Conservation (phyloP, 2,113 vertebrate species). For the Cyanoderma ruficeps region DNA sequence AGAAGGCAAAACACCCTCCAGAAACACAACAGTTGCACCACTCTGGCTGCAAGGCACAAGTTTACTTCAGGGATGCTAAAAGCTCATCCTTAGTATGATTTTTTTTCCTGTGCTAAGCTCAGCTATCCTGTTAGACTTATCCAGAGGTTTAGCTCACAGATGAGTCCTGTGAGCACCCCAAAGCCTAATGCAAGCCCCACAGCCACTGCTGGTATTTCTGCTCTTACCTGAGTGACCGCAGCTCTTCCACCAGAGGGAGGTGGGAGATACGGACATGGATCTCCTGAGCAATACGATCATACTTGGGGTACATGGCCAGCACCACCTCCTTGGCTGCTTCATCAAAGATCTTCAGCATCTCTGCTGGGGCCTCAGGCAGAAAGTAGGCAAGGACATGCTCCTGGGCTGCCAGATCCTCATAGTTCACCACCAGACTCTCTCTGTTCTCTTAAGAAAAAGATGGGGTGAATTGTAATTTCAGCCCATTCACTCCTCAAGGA, state of each 20-base stretch:
- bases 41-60: not conserved
- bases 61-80: not conserved
- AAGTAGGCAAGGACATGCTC: slow-evolving; percentile 97
- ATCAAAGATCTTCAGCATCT: slow-evolving; percentile 96
- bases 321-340: slow-evolving; percentile 96
- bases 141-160: not conserved
- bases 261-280: slow-evolving; percentile 95
- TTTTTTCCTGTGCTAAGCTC: not conserved
- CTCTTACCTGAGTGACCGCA: slow-evolving; percentile 89
- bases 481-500: not conserved
- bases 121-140: not conserved
- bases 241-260: slow-evolving; percentile 93
- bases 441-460: slow-evolving; percentile 84
- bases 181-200: not conserved
- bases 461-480: not conserved
- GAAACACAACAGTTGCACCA: not conserved
- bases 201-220: not conserved
- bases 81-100: not conserved
- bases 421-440: slow-evolving; percentile 95
- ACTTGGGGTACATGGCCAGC: slow-evolving; percentile 97
- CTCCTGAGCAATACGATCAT: slow-evolving; percentile 89
- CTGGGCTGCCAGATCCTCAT: slow-evolving; percentile 92
- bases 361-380: slow-evolving; percentile 91
- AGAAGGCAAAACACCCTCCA: not conserved
- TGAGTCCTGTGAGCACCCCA: not conserved